A percentile compares a stretch with the other conserved stretches of the same genome.
Conservation (phyloP, 2,113 vertebrate species). For the Saimiri boliviensis region DNA sequence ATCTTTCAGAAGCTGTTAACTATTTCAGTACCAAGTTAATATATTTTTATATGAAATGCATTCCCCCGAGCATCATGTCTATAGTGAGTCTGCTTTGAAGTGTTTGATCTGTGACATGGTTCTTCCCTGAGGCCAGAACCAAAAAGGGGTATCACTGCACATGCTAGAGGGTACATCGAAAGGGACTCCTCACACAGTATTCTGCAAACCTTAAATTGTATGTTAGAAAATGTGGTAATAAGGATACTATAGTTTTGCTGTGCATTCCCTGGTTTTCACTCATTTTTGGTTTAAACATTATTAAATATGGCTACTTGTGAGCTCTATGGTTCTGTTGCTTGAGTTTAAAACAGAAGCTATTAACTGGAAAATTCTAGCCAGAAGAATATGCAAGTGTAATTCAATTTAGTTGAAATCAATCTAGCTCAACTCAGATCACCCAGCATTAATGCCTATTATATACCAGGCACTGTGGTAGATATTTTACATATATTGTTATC, state of each 20-base stretch:
- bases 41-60: not conserved
- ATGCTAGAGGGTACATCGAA: not conserved
- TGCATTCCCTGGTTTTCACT: not conserved
- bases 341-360: conserved; percentile 40
- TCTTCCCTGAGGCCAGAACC: not conserved
- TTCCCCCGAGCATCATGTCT: not conserved
- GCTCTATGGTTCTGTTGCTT: not conserved
- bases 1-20: not conserved
- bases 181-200: not conserved
- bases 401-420: not conserved
- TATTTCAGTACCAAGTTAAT: not conserved
- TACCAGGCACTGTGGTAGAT: not conserved
- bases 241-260: not conserved
- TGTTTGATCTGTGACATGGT: not conserved
- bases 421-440: not conserved
- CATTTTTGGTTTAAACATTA: not conserved
- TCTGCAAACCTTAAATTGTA: conserved; percentile 24
- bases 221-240: not conserved
- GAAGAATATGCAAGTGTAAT: conserved; percentile 52
- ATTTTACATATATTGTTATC: not conserved
- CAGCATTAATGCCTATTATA: not conserved
- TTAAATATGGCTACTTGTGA: conserved; percentile 31
- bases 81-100: not conserved
- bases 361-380: conserved; percentile 36
- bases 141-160: not conserved